A percentile compares a stretch with the other conserved stretches of the same genome.
These are phyloP conservation scores for Babyrousa celebensis DNA, from an alignment of 2,797 vertebrate species.

Conservation along the genomic window DNA sequence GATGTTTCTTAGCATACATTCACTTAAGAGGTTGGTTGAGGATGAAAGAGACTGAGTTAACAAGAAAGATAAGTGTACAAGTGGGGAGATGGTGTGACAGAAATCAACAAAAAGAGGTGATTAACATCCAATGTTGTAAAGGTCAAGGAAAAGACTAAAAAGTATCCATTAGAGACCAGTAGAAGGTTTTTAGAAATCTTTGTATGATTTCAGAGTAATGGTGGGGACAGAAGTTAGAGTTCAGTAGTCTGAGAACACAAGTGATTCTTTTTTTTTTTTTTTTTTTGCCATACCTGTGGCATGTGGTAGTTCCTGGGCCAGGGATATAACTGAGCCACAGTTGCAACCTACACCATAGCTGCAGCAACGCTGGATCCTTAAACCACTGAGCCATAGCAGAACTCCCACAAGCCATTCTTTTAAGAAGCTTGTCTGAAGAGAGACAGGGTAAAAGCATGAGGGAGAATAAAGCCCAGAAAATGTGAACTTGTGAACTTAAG, in stretches of 20 bases:
- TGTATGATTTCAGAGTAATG: not conserved
- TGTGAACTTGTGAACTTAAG: not conserved
- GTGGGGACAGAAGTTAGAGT: not conserved
- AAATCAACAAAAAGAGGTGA: not conserved
- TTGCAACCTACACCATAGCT: too few species aligned
- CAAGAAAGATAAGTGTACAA: conserved; percentile 10
- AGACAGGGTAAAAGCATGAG: not conserved
- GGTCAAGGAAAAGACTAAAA: not conserved
- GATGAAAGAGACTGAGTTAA: not conserved
- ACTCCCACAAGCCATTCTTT: not conserved
- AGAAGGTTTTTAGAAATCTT: not conserved
- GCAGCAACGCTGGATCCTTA: too few species aligned
- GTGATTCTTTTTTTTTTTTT: not conserved
- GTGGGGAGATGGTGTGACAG: not conserved
- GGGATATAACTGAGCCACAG: too few species aligned
- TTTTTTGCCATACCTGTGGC: too few species aligned
- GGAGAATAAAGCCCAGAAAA: conserved; percentile 42
- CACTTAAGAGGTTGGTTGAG: not conserved
- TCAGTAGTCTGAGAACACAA: conserved; percentile 33
- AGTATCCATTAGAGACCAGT: not conserved
- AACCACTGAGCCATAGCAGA: too few species aligned
- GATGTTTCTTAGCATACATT: not conserved
- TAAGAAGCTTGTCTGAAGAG: conserved; percentile 29
- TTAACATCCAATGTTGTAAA: conserved; percentile 7
- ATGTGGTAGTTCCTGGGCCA: too few species aligned